Evolutionary conservation across 2,113 vertebrate genomes (phyloP).

Genomic region (Arizona elegans): DNA sequence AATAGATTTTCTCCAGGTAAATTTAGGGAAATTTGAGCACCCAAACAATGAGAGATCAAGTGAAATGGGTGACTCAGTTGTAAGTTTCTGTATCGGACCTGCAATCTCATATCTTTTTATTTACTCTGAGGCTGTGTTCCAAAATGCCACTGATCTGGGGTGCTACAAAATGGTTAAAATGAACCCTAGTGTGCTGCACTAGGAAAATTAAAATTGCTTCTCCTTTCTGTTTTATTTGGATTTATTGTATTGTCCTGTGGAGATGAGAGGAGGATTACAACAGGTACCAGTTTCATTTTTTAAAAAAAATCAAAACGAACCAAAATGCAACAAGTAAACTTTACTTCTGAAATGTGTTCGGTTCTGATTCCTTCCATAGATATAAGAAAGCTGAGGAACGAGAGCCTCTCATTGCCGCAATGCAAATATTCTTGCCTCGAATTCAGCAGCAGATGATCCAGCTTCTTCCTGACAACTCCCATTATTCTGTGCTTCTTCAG

Average conservation of each 20-base stretch:
- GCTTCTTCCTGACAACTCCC: constrained; percentile 83
- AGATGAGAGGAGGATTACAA: neutral
- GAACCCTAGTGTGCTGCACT: neutral
- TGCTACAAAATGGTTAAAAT: neutral
- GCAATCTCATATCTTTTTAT: neutral
- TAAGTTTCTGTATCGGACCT: neutral
- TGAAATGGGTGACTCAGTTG: neutral
- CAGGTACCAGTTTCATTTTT: neutral
- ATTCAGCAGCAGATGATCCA: constrained; percentile 91
- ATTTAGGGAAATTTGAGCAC: neutral
- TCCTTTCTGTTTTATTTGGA: neutral
- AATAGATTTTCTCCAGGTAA: neutral
- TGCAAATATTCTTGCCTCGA: constrained; percentile 92
- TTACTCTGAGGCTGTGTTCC: neutral
- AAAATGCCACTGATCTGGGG: neutral
- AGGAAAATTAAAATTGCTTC: neutral
- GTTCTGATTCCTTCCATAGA: constrained; percentile 68
- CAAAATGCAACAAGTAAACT: neutral
- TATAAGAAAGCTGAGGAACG: constrained; percentile 94
- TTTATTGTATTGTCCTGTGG: neutral
- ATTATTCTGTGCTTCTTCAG: constrained; percentile 92
- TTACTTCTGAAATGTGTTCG: constrained; percentile 6
- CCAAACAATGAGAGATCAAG: neutral
- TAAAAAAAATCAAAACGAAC: neutral
- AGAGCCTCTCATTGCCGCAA: constrained; percentile 90